Evolutionary conservation across 1,140 invertebrate genomes (phyloP), one percentile per base, ranked within the genome.

Genomic region (Medauroidea extradentata): DNA sequence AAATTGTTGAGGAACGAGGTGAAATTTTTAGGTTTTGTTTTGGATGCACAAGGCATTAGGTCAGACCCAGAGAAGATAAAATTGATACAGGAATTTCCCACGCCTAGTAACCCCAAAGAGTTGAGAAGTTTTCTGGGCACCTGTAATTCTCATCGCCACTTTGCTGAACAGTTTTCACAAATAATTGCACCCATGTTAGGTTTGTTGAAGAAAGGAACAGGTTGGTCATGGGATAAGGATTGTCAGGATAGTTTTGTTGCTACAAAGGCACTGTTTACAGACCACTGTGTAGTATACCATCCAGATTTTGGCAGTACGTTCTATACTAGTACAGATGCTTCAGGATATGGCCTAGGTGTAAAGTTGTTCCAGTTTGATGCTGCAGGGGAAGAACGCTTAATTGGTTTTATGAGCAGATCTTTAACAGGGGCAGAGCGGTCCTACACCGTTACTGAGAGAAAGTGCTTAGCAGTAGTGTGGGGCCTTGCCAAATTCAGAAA

Each of bases 101-200:
- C 14, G 2, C 75, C 56, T 1, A 39, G 0, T 2, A 61, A 46
- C 42, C 9, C 53, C n/a, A 46, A 39, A 23, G 39, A 66, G 21
- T 19, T 67, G 2, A 34, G 46, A 41, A 53, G 49, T 1, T 66
- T n/a, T 66, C 42, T 66, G 16, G 65, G 65, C 2, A 14, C 62
- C 23, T 46, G 50, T 2, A 41, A 39, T 18, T 67, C 61, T 23
- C 65, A 64, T 41, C 24, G 66, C 4, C 18, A 13, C 9, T 46
- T 46, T 13, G 18, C 18, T 7, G 44, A 46, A 5, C 5, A 25
- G 18, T 46, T 21, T 25, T 21, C 18, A 5, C 3, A 5, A 19
- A 25, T 13, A 7, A 13, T 46, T 21, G 5, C 24, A 46, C 18
- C 18, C 5, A 4, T 46, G 24, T 25, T 21, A 21, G 44, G 18